These are phyloP conservation scores for Neoascia interrupta DNA, from an alignment of 2,888 invertebrate species.

Conservation along the genomic window DNA sequence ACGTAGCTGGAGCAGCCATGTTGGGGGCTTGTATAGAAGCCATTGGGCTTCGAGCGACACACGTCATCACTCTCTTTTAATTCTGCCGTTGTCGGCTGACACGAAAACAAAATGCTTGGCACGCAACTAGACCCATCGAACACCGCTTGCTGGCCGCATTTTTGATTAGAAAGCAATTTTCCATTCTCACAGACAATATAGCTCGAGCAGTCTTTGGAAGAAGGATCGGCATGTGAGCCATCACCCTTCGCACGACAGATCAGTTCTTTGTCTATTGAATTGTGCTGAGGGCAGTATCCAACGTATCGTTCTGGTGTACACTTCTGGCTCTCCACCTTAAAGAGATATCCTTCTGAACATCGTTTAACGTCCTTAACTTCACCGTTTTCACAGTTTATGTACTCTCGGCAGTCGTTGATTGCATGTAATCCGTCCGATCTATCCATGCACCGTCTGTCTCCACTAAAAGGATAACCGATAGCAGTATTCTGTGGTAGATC, in stretches of 20 bases:
- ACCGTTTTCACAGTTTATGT: constrained; percentile 74
- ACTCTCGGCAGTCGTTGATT: constrained; percentile 74
- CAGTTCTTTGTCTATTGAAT: constrained; percentile 34
- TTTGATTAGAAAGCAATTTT: constrained; percentile 70
- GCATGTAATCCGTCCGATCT: constrained; percentile 74
- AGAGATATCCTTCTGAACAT: constrained; percentile 74
- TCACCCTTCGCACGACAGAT: constrained; percentile 72
- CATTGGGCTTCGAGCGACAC: constrained; percentile 81
- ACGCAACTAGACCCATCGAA: constrained; percentile 76
- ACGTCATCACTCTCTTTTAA: constrained; percentile 70
- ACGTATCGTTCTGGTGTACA: constrained; percentile 72
- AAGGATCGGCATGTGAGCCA: constrained; percentile 76
- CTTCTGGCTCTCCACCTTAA: constrained; percentile 71
- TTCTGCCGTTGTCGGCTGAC: constrained; percentile 58
- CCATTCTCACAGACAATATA: constrained; percentile 76
- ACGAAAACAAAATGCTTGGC: constrained; percentile 72
- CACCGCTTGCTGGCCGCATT: constrained; percentile 74
- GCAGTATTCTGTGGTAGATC: constrained; percentile 79
- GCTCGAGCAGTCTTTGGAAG: constrained; percentile 74
- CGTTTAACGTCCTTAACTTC: constrained; percentile 73
- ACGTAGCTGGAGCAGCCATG: constrained; percentile 76
- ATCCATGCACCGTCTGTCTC: constrained; percentile 73
- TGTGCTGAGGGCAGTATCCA: constrained; percentile 56
- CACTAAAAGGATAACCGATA: constrained; percentile 73
- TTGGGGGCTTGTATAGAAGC: constrained; percentile 78